Evolutionary conservation across 1,140 invertebrate genomes (phyloP).

Genomic region (Holotrichia oblita): DNA sequence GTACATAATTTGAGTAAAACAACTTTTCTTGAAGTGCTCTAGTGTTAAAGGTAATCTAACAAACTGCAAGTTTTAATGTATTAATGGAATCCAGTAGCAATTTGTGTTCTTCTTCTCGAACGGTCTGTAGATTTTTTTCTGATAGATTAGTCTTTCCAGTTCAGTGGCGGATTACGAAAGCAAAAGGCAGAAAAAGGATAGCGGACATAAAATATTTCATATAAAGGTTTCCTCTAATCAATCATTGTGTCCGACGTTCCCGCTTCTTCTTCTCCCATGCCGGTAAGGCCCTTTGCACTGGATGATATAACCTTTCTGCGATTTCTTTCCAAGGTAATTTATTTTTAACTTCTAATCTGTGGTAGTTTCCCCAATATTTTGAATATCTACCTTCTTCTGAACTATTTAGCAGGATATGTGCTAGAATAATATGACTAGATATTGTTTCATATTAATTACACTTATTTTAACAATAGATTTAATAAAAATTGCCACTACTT

Average conservation of each 20-base stretch:
- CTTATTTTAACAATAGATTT: no score
- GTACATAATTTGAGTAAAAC: no score
- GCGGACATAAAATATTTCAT: not conserved
- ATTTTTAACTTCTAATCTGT: not conserved
- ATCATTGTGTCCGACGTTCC: slow-evolving; percentile 23
- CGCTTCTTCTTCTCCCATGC: not conserved
- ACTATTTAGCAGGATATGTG: no score
- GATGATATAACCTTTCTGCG: not conserved
- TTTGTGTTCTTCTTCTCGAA: not conserved
- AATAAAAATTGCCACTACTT: no score
- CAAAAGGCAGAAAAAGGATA: not conserved
- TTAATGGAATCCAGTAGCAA: no score
- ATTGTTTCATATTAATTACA: no score
- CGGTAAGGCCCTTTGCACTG: not conserved
- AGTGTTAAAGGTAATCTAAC: no score
- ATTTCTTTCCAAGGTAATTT: not conserved
- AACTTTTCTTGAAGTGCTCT: no score
- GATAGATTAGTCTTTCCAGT: slow-evolving; percentile 8
- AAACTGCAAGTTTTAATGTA: no score
- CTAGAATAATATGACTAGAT: no score
- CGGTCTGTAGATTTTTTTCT: not conserved
- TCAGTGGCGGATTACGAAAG: not conserved
- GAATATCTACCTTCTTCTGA: not conserved
- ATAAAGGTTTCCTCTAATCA: slow-evolving; percentile 20
- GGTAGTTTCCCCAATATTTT: not conserved